Evolutionary conservation across 2,797 vertebrate genomes (phyloP).

Genomic region (Lutjanus campechanus): DNA sequence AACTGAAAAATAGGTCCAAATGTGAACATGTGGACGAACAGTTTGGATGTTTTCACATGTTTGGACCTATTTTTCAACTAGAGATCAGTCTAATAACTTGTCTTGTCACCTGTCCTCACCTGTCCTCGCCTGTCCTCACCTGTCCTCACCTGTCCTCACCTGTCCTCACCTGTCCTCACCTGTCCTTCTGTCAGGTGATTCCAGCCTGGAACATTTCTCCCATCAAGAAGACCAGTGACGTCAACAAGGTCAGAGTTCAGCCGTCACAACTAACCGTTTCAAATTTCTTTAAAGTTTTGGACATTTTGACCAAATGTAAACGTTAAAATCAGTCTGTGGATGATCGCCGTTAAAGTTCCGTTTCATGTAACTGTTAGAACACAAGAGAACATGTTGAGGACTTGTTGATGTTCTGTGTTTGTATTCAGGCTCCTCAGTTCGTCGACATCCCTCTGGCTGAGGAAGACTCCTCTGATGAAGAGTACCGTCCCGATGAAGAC

Average conservation of each 20-base stretch:
- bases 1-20: no score
- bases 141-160: background rate
- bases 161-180: background rate
- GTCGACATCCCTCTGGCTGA: slow-evolving; percentile 94
- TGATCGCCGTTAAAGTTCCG: no score
- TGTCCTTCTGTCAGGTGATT: slow-evolving; percentile 87
- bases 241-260: slow-evolving; percentile 68
- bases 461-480: slow-evolving; percentile 97
- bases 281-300: background rate
- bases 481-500: slow-evolving; percentile 93
- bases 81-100: no score
- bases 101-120: background rate
- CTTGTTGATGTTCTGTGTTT: slow-evolving; percentile 1
- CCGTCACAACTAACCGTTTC: no score
- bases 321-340: no score
- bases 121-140: background rate
- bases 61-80: no score
- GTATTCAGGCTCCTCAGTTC: slow-evolving; percentile 91
- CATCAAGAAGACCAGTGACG: slow-evolving; percentile 91
- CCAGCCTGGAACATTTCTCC: slow-evolving; percentile 97
- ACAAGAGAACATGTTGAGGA: no score
- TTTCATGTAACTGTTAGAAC: no score
- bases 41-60: no score
- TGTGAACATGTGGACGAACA: no score
- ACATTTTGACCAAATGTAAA: background rate